Conservation (phyloP, 2,888 invertebrate genomes). For the Keiferia lycopersicella region DNA sequence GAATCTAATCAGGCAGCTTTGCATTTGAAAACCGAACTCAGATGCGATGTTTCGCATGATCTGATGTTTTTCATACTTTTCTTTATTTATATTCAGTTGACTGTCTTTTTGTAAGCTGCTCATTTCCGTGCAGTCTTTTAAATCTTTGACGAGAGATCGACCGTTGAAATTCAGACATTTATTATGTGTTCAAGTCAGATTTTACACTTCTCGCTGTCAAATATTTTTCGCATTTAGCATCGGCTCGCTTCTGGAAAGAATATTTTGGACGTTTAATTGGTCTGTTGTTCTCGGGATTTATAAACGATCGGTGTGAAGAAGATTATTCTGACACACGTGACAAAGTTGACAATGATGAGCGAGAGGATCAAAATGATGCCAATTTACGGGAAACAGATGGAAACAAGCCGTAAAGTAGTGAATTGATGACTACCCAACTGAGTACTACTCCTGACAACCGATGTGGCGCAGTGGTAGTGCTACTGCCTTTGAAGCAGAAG, state of each 20-base stretch:
- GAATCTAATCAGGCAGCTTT: too few relatives aligned
- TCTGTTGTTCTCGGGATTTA: slow-evolving; percentile 2
- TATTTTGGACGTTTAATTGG: slow-evolving; percentile 10
- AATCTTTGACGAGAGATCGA: slow-evolving; percentile 12
- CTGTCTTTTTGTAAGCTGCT: neutral
- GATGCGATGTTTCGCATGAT: too few relatives aligned
- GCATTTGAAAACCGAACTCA: too few relatives aligned
- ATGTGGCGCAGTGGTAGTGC: too few relatives aligned
- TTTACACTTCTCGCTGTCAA: slow-evolving; percentile 36
- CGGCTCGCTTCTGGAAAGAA: neutral
- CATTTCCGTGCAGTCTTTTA: neutral
- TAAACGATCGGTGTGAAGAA: slow-evolving; percentile 4
- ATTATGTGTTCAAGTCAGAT: slow-evolving; percentile 39
- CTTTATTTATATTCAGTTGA: neutral
- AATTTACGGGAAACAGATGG: neutral
- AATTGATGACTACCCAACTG: too few relatives aligned
- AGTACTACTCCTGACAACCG: too few relatives aligned
- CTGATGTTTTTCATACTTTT: neutral
- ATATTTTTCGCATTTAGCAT: slow-evolving; percentile 24
- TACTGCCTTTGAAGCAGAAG: too few relatives aligned
- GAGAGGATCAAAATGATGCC: neutral
- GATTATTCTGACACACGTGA: neutral
- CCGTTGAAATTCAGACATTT: slow-evolving; percentile 33
- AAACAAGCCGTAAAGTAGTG: neutral
- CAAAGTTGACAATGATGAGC: slow-evolving; percentile 1